phyloP scores from a whole-genome alignment of 1,140 invertebrate species.

The Pseudoatta argentina region DNA sequence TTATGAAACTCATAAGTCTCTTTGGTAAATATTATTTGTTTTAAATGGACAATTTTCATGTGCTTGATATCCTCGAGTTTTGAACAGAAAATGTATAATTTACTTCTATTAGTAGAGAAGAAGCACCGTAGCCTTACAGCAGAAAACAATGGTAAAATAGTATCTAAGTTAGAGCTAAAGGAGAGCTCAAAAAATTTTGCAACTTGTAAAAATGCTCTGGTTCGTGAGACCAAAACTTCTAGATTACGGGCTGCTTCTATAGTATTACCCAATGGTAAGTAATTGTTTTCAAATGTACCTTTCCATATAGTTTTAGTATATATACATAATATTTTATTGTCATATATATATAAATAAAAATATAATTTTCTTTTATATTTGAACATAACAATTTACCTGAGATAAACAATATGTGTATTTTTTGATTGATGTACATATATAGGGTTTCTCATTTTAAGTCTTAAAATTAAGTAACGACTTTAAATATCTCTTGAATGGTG shows the following conservation, averaged over 20 bases:
- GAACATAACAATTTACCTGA: background rate
- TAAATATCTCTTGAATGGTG: no score
- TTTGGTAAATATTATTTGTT: background rate
- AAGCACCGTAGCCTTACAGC: constrained; percentile 61
- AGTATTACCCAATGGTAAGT: constrained; percentile 72
- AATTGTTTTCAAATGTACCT: background rate
- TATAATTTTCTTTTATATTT: background rate
- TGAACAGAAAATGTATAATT: background rate
- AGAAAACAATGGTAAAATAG: constrained; percentile 66
- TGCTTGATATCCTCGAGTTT: background rate
- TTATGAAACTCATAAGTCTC: background rate
- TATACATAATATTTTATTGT: background rate
- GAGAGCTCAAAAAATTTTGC: constrained; percentile 65
- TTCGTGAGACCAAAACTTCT: constrained; percentile 91
- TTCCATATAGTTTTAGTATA: background rate
- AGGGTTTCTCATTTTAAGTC: no score
- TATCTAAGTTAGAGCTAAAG: constrained; percentile 67
- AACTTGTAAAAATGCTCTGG: constrained; percentile 77
- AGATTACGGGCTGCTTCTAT: constrained; percentile 89
- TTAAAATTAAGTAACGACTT: no score
- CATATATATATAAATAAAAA: background rate
- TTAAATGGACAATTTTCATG: background rate
- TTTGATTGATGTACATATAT: background rate
- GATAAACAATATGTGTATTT: no score
- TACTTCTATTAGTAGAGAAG: constrained; percentile 59